Conservation (phyloP, 2,113 vertebrate genomes). For the Bubalus kerabau region DNA sequence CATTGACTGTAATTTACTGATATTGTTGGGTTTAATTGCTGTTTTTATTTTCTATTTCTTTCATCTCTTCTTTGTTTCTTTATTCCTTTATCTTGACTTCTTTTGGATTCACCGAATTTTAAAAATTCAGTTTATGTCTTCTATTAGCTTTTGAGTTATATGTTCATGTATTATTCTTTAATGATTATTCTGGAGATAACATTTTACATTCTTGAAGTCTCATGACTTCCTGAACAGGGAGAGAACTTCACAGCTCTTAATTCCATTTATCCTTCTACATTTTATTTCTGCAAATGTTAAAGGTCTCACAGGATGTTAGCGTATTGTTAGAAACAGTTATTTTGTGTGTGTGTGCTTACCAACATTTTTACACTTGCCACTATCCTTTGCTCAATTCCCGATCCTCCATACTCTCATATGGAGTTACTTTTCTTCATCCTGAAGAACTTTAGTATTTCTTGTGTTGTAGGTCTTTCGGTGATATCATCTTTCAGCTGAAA, state of each 20-base stretch:
- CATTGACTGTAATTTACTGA: neutral
- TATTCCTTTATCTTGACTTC: neutral
- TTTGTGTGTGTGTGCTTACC: neutral
- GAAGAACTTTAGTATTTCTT: neutral
- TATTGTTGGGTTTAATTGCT: neutral
- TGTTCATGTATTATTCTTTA: neutral
- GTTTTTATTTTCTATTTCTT: neutral
- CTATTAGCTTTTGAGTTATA: neutral
- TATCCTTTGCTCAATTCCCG: neutral
- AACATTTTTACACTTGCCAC: neutral
- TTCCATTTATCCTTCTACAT: neutral
- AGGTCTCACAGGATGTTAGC: neutral
- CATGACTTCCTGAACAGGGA: neutral
- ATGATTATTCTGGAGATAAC: neutral
- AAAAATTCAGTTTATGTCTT: neutral
- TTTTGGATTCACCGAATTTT: neutral
- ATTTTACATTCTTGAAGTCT: neutral
- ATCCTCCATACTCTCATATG: accelerated
- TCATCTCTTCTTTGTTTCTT: neutral
- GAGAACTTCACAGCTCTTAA: neutral
- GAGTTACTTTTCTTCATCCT: neutral
- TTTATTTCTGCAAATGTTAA: neutral
- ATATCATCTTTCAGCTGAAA: neutral
- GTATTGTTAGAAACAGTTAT: neutral
- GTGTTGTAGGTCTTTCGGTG: neutral